Percentiles rank a stretch among this genome's conserved stretches.
Evolutionary conservation across 2,888 invertebrate species (phyloP).

Genomic region (Volucella inanis): DNA sequence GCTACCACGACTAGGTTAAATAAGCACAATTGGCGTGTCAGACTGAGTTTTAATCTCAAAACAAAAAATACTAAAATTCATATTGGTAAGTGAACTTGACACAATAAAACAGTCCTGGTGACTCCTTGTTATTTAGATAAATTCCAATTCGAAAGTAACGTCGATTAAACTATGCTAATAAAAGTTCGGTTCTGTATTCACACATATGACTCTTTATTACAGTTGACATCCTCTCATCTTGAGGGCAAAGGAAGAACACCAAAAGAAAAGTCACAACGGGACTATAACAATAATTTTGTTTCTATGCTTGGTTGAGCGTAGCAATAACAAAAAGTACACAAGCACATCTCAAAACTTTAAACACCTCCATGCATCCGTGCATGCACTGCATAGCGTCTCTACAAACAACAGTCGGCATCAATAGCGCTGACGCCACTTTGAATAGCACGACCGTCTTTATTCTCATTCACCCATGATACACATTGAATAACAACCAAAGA

Average conservation of each 20-base stretch:
- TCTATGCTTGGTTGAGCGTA: slow-evolving; percentile 38
- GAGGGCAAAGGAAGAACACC: slow-evolving; percentile 6
- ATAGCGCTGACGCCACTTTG: slow-evolving; percentile 6
- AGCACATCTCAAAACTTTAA: not conserved
- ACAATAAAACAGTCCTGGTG: too few relatives aligned
- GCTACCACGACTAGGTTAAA: too few relatives aligned
- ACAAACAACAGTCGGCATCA: not conserved
- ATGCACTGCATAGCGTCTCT: not conserved
- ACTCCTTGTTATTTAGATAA: too few relatives aligned
- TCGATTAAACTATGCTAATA: too few relatives aligned
- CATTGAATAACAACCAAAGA: slow-evolving; percentile 58
- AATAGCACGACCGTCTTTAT: slow-evolving; percentile 16
- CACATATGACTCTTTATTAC: not conserved
- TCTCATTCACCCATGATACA: slow-evolving; percentile 54
- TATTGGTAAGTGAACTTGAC: too few relatives aligned
- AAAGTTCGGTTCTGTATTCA: too few relatives aligned
- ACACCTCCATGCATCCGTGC: not conserved
- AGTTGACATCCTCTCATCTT: slow-evolving; percentile 7
- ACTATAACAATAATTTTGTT: slow-evolving; percentile 35
- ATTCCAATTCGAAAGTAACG: too few relatives aligned
- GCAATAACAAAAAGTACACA: slow-evolving; percentile 15
- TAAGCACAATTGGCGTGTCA: too few relatives aligned
- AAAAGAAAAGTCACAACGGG: slow-evolving; percentile 19
- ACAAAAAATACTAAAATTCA: too few relatives aligned
- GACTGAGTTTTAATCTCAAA: too few relatives aligned